These are phyloP conservation scores for Artemia sinica DNA, from an alignment of 2,888 invertebrate species.

Conservation along the genomic window DNA sequence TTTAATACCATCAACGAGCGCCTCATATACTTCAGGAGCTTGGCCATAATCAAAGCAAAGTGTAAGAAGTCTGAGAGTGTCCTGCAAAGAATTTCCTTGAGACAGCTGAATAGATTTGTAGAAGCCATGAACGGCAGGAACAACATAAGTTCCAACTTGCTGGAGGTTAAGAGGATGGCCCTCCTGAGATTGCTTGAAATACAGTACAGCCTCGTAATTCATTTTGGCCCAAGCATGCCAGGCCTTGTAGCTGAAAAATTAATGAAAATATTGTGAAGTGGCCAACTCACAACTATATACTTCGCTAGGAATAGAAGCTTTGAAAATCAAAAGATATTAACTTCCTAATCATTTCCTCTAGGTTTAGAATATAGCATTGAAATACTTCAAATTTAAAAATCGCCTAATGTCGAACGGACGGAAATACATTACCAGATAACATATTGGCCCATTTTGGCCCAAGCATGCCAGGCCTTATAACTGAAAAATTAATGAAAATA, in stretches of 20 bases:
- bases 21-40: conserved; percentile 78
- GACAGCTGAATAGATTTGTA: conserved; percentile 85
- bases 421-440: too few species aligned
- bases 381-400: too few species aligned
- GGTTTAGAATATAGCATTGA: too few species aligned
- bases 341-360: too few species aligned
- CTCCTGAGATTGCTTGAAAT: conserved; percentile 38
- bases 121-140: conserved; percentile 86
- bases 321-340: too few species aligned
- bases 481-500: conserved; percentile 13
- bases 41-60: conserved; percentile 98
- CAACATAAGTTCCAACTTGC: conserved; percentile 58
- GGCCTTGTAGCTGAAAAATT: conserved; percentile 50
- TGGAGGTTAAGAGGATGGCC: conserved; percentile 30
- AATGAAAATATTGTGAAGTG: too few species aligned
- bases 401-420: too few species aligned
- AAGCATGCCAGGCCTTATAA: conserved; percentile 94
- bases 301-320: too few species aligned
- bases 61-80: conserved; percentile 81
- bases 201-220: conserved; percentile 81
- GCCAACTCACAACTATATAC: too few species aligned
- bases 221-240: conserved; percentile 98
- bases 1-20: conserved; percentile 74
- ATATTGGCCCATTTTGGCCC: conserved; percentile 66
- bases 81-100: conserved; percentile 73